Evolutionary conservation across 2,888 invertebrate genomes (phyloP).

Genomic region (Thelaira solivaga): DNA sequence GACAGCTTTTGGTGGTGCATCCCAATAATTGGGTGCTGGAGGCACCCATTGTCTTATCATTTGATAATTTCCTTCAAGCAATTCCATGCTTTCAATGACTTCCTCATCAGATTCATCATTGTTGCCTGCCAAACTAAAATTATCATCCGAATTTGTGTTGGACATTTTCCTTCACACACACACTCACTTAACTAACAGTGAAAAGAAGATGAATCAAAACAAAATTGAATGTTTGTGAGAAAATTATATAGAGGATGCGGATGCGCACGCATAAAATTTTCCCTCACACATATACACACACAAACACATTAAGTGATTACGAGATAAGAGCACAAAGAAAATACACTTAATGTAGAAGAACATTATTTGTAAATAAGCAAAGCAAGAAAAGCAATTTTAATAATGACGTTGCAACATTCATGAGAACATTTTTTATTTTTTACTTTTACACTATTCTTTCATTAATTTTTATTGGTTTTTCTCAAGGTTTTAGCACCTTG

Average conservation of each 20-base stretch:
- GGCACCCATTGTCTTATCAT: conserved; percentile 76
- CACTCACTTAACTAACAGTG: conserved; percentile 21
- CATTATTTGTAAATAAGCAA: conserved; percentile 9
- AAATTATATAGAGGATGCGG: conserved; percentile 66
- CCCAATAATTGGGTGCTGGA: conserved; percentile 76
- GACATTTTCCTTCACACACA: conserved; percentile 44
- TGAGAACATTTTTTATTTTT: conserved; percentile 36
- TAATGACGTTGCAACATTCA: conserved; percentile 53
- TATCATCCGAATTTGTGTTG: conserved; percentile 69
- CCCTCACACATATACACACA: neutral
- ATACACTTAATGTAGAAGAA: neutral
- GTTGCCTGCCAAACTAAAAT: conserved; percentile 67
- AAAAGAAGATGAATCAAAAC: conserved; percentile 58
- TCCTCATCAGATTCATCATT: conserved; percentile 76
- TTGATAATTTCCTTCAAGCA: conserved; percentile 77
- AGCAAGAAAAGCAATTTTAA: conserved; percentile 33
- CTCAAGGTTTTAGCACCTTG: conserved; percentile 34
- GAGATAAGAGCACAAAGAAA: conserved; percentile 46
- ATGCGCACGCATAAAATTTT: conserved; percentile 58
- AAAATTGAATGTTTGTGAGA: conserved; percentile 56
- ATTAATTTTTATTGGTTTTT: conserved; percentile 43
- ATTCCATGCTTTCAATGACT: conserved; percentile 76
- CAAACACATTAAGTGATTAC: conserved; percentile 5
- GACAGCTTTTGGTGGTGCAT: conserved; percentile 76
- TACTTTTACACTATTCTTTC: conserved; percentile 42